These are phyloP conservation scores for Myanophis thanlyinensis DNA, from an alignment of 2,113 vertebrate species.

Conservation along the genomic window DNA sequence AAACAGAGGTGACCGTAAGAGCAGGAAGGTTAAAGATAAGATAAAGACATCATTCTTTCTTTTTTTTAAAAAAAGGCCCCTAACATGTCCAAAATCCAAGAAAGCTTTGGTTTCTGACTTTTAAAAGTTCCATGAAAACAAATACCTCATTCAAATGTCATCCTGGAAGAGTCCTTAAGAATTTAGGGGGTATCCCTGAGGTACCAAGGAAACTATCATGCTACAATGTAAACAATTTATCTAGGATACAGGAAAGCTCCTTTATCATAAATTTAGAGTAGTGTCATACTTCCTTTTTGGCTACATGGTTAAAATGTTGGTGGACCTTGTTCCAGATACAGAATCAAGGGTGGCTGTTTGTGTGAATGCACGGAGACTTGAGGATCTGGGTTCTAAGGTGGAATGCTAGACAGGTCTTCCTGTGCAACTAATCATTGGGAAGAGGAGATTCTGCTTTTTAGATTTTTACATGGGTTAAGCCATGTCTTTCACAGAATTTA, in stretches of 20 bases:
- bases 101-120: background rate
- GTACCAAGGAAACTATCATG: background rate
- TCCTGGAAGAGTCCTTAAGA: background rate
- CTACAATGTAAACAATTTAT: background rate
- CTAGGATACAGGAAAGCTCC: background rate
- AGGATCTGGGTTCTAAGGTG: background rate
- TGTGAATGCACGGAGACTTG: background rate
- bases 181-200: background rate
- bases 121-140: background rate
- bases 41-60: background rate
- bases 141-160: background rate
- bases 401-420: background rate
- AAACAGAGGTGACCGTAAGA: constrained; percentile 45
- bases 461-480: background rate
- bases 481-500: background rate
- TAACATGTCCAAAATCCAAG: background rate
- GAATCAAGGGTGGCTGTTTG: background rate
- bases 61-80: background rate
- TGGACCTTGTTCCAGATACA: background rate
- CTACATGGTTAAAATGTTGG: background rate
- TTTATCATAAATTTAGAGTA: background rate
- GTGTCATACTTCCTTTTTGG: background rate
- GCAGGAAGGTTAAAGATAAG: constrained; percentile 54
- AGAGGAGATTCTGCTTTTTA: background rate
- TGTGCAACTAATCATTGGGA: background rate